Base-by-base conservation (phyloP, 1,140 invertebrate species). In the Ooceraea biroi region DNA sequence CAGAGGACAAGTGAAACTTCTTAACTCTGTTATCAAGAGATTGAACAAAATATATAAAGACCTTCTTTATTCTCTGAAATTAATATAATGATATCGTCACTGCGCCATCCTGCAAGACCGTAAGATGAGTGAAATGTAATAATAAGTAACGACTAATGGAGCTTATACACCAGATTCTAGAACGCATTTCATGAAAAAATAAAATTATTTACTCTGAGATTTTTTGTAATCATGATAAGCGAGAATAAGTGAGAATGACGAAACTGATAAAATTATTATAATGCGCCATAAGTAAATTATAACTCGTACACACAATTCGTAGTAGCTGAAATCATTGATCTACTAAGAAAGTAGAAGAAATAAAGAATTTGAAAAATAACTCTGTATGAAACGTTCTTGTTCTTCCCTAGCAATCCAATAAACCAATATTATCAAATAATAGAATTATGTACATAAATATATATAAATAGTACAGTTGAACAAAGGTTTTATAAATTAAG, bases 261-360 rank as follows among this genome's bases (percentile, higher is more conserved):
- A 89, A 90, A 88, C 84, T 83, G 86, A 91, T 89, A 89, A 71
- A 90, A 85, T 90, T 89, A 92, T 91, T 92, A 91, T 92, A 91
- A 57, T 88, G 84, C 73, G 71, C 82, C 85, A 77, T 85, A 87
- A 90, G 82, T 87, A 86, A 89, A 88, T 88, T 89, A 86, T 86
- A 92, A 90, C 85, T 92, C 92, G 90, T 88, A 92, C 91, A 94
- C 85, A 90, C 90, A 91, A 91, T 92, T 88, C 92, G 92, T 94
- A 94, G 93, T 92, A 89, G 91, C 78, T 91, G 88, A 92, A 93
- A 85, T 91, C 90, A 93, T 92, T 88, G 85, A 91, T 90, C 91
- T 91, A 91, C 72, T 94, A 91, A 92, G 90, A 88, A 89, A 91
- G 92, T 94, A 94, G 93, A 91, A 85, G 87, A 93, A 93, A 91